Base-by-base conservation (phyloP, 2,888 invertebrate genomes). In the Iselma pallidipennis region DNA sequence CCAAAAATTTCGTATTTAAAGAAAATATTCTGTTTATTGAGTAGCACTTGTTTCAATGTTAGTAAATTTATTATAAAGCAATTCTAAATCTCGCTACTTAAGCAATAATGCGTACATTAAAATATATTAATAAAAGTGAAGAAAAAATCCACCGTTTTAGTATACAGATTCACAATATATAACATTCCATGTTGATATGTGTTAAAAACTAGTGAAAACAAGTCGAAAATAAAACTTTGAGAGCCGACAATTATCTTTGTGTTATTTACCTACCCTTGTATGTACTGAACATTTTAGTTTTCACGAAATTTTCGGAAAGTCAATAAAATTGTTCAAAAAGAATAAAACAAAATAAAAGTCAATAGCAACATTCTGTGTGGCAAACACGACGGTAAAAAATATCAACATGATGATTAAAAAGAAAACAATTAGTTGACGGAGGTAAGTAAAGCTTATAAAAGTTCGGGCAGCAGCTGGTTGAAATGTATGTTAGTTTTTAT, bases 71-170 rank as follows among this genome's bases (percentile, higher is more conserved):
- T 63, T 64, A 61, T 65, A 62, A 66, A 66, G 63, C 64, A 62
- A 66, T 66, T 66, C 66, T 65, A 67, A 67, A 67, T 66, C 65
- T 67, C 67, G 62, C 63, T 66, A 65, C 57, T 61, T 63, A 57
- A 67, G 67, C 67, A 67, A 67, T 67, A 67, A 67, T 56, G 54
- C 45, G 21, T 45, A 45, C 1, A 42, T 42, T 42, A 19, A 1
- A 2, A 19, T 28, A 37, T 42, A 42, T 19, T 42, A 19, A 42
- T 33, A 42, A 42, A 7, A 42, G 7, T 42, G 10, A 59, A 61
- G 55, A 58, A 54, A 49, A 55, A 54, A 37, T 55, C 51, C 63
- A 63, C 62, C 29, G 49, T 61, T 28, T 54, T 66, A 66, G 66
- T 53, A 54, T 63, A 63, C 60, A 63, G 60, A 62, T 61, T 12